Evolutionary conservation across 2,113 vertebrate genomes (phyloP), one percentile per base, ranked within the genome.

Genomic region (Psittacus erithacus): DNA sequence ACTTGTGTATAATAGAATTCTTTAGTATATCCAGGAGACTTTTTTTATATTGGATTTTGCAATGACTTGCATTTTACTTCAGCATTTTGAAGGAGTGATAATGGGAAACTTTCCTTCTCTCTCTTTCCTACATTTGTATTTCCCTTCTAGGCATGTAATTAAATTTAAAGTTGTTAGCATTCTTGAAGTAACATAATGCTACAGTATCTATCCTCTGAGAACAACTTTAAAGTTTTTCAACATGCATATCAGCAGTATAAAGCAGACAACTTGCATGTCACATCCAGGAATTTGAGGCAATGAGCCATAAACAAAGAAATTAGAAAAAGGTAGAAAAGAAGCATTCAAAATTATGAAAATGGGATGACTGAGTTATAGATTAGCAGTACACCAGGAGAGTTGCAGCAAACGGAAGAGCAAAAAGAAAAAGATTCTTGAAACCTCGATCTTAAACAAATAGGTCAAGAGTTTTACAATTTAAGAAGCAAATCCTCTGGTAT

Each of bases 81-180:
- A 87, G 70, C 73, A 82, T 63, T 92, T 95, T 93, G 86, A 92
- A 50, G 23, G 31, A 93, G 23, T 88, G 33, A 91, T 95, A 95
- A 97, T 81, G 64, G 97, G 55, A 65, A 95, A 38, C 47, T 71
- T 87, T 93, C 20, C 11, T 17, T 52, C 49, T 92, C 90, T 88
- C 24, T 41, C n/a, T 70, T 74, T 88, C 39, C 27, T 60, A 60
- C 57, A n/a, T 65, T 70, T 70, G 4, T 69, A 83, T 83, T 91
- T 91, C 35, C 44, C 83, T 93, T 95, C 68, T 77, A 96, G 94
- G 83, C 46, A 33, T 92, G 71, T 94, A 95, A 96, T 97, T 95
- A 84, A 94, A 95, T 97, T 97, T 93, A 91, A 93, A 93, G 70
- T 96, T 97, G 59, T 84, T 95, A 93, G 87, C 88, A 76, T 97